A percentile compares a stretch with the other conserved stretches of the same genome.
These are phyloP conservation scores for Nematolebias whitei DNA, from an alignment of 2,113 vertebrate species.

Conservation along the genomic window DNA sequence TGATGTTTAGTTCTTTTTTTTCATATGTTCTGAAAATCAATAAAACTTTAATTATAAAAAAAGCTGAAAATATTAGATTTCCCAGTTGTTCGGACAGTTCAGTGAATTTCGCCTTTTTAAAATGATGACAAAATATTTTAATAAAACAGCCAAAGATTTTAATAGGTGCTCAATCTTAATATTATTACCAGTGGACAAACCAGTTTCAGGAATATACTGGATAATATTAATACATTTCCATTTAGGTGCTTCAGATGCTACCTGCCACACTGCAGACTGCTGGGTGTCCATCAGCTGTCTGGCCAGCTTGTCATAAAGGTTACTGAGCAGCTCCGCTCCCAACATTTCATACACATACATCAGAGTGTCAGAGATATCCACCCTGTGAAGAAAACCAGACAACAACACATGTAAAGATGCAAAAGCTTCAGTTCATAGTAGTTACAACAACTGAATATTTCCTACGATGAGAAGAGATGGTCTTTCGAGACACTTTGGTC, in stretches of 20 bases:
- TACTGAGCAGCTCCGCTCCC: slow-evolving; percentile 94
- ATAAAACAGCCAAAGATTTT: not conserved
- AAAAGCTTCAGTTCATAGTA: not conserved
- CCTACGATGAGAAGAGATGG: not conserved
- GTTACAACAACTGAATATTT: not conserved
- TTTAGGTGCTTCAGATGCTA: slow-evolving; percentile 45
- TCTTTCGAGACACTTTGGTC: not conserved
- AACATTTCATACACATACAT: slow-evolving; percentile 99
- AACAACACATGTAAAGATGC: not conserved
- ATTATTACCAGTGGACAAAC: not conserved
- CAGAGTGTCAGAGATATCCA: slow-evolving; percentile 96
- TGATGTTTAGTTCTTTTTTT: too few relatives aligned
- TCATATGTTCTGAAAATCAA: too few relatives aligned
- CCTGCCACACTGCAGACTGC: slow-evolving; percentile 91
- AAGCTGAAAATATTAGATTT: too few relatives aligned
- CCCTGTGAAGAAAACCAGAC: slow-evolving; percentile 75
- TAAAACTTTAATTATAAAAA: too few relatives aligned
- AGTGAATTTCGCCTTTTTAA: too few relatives aligned
- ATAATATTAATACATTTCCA: not conserved
- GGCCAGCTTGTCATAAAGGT: slow-evolving; percentile 94
- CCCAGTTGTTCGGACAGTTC: too few relatives aligned
- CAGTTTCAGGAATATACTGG: not conserved
- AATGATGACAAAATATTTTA: too few relatives aligned
- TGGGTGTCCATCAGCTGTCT: slow-evolving; percentile 88
- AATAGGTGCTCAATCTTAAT: not conserved